phyloP scores from a whole-genome alignment of 2,797 vertebrate species.

The Petrocephalus schoutedeni region DNA sequence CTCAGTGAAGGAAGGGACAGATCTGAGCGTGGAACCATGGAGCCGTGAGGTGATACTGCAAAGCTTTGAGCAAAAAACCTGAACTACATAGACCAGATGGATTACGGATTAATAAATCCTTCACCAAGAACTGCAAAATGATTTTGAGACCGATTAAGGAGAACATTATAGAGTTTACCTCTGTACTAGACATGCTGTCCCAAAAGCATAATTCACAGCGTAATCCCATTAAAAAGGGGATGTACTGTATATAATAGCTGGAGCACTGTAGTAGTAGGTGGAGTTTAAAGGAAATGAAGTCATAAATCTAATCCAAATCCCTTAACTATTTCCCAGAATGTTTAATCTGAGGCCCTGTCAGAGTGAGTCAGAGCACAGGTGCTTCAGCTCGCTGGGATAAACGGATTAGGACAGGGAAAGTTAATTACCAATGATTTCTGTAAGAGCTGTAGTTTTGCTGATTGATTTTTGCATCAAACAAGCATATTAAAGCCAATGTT shows the following conservation, averaged over 20 bases:
- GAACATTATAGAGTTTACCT: background rate
- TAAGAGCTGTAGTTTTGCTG: slow-evolving; percentile 15
- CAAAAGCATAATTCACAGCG: slow-evolving; percentile 3
- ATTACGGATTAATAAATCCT: background rate
- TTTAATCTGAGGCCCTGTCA: slow-evolving; percentile 16
- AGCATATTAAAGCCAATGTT: slow-evolving; percentile 31
- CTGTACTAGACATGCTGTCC: background rate
- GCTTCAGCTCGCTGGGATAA: background rate
- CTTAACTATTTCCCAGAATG: background rate
- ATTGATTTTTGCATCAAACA: slow-evolving; percentile 29
- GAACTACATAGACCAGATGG: background rate
- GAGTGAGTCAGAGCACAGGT: slow-evolving; percentile 4
- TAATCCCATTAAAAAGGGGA: slow-evolving; percentile 1
- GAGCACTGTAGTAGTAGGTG: no score
- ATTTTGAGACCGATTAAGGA: slow-evolving; percentile 16
- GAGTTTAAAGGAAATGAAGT: background rate
- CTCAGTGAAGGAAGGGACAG: background rate
- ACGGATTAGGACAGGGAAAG: slow-evolving; percentile 26
- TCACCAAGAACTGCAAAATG: background rate
- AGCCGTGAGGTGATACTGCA: background rate
- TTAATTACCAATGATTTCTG: slow-evolving; percentile 35
- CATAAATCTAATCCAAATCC: slow-evolving; percentile 5
- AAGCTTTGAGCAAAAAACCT: background rate
- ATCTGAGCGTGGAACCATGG: background rate
- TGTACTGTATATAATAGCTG: background rate